Evolutionary conservation across 1,140 invertebrate species (phyloP).

Genomic region (Aphis gossypii): DNA sequence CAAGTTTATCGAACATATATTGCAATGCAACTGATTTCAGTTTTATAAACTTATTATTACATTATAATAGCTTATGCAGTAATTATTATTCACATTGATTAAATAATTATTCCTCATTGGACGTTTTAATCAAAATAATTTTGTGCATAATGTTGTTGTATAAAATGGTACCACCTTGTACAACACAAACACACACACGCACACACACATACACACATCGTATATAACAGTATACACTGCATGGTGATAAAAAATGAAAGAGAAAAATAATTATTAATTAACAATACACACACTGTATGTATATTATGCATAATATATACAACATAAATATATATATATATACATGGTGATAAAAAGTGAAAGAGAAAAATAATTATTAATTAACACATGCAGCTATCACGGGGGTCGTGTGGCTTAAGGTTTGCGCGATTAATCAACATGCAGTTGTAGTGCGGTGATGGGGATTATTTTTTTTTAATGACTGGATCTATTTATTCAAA

Average conservation of each 20-base stretch:
- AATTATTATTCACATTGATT: not conserved
- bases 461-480: not conserved
- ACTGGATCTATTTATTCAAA: not conserved
- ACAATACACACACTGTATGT: not conserved
- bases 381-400: not conserved
- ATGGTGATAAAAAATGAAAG: not conserved
- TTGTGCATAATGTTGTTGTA: not conserved
- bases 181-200: not conserved
- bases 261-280: conserved; percentile 24
- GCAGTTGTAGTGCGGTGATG: not conserved
- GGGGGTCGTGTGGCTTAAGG: not conserved
- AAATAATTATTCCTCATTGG: not conserved
- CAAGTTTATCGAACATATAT: too few relatives aligned
- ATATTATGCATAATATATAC: too few relatives aligned
- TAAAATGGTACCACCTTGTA: not conserved
- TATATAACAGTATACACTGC: too few relatives aligned
- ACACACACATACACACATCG: too few relatives aligned
- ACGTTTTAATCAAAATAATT: not conserved
- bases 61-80: too few relatives aligned
- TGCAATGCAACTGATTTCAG: too few relatives aligned
- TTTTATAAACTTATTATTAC: too few relatives aligned
- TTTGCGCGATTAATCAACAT: conserved; percentile 7
- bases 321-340: too few relatives aligned
- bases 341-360: not conserved
- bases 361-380: not conserved